Evolutionary conservation across 2,113 vertebrate genomes (phyloP), one percentile per base, ranked within the genome.

Genomic region (Leuciscus idus): DNA sequence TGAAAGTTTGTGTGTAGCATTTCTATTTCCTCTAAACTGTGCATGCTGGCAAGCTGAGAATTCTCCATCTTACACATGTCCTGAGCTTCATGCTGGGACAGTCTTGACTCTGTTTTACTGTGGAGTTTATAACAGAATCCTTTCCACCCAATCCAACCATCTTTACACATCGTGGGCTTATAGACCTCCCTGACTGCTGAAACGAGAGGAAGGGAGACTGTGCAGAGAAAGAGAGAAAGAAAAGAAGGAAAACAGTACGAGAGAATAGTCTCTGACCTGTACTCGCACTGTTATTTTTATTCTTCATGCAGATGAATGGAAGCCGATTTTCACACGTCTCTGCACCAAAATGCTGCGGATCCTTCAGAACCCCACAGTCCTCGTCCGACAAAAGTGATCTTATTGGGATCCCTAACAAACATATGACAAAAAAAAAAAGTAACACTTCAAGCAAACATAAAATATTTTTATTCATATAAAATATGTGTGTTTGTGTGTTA

Each of bases 231-330:
- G 17, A 12, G 28, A 81, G 39, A 0, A 17, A 21, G 0, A n/a
- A 43, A 33, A 36, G 0, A 78, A 72, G 28, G 21, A 87, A 79
- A 79, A 75, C 46, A 4, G 11, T 6, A 0, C 4, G 19, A 2
- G 15, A 76, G 33, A 23, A 28, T 6, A 6, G 3, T 76, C 8
- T 36, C 26, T 52, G 26, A 97, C 96, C 95, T 93, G 93, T 86
- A 75, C 90, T 17, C 2, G 88, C 88, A 15, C 21, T 90, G 85
- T 52, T 88, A 87, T 78, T 91, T 26, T 92, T 73, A 26, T 94
- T 92, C 89, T 98, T 97, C 91, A 95, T 93, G 92, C 98, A 99
- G 90, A 98, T 33, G 83, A 98, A 99, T 0, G 98, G 97, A 88
- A 98, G 93, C 3, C 70, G 88, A 23, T 90, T 91, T 80, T 94